Conservation (phyloP, 2,113 vertebrate species). For the Cryptomyrus ogoouensis region DNA sequence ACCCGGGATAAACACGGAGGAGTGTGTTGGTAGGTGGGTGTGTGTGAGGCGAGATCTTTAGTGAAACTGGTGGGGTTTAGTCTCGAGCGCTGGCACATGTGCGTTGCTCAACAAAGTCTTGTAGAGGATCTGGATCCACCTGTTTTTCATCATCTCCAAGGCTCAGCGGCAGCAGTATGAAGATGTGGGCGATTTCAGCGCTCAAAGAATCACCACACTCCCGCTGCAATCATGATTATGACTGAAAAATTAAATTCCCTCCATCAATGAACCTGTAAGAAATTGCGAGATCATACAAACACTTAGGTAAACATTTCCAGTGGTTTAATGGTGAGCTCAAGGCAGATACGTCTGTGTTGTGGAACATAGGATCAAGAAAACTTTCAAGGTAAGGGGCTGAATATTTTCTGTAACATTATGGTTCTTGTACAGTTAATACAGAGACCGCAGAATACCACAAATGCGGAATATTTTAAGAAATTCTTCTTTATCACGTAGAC, state of each 20-base stretch:
- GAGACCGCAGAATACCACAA: not conserved
- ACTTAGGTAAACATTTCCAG: not conserved
- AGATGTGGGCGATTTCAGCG: not conserved
- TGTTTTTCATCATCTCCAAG: not conserved
- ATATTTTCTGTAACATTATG: not conserved
- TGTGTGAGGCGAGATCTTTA: slow-evolving; percentile 3
- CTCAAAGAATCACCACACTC: not conserved
- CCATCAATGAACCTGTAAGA: not conserved
- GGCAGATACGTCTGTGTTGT: not conserved
- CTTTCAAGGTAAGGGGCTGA: not conserved
- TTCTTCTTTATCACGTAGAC: not conserved
- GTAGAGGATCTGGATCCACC: not conserved
- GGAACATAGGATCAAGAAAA: not conserved
- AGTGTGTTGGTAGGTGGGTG: not conserved
- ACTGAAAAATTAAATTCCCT: not conserved
- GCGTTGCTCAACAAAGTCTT: not conserved
- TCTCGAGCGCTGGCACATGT: slow-evolving; percentile 11
- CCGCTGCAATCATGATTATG: not conserved
- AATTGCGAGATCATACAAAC: not conserved
- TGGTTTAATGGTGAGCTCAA: not conserved
- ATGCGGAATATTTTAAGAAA: not conserved
- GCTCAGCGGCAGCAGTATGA: not conserved
- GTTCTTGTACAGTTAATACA: not conserved
- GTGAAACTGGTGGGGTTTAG: not conserved
- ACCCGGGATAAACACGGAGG: not conserved